phyloP scores from a whole-genome alignment of 2,113 vertebrate genomes.

The Lanius ludovicianus region DNA sequence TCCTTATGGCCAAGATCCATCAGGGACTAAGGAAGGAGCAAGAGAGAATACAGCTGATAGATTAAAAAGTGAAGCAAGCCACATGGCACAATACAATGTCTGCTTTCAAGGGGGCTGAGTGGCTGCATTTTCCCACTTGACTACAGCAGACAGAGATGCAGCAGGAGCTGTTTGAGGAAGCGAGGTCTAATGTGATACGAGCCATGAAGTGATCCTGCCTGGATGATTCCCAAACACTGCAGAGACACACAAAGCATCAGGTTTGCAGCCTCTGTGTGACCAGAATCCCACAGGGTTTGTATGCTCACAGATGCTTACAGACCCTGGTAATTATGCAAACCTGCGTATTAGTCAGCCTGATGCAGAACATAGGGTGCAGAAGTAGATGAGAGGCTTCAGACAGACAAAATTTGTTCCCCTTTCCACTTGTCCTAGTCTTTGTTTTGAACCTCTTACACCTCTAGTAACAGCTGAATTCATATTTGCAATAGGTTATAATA shows the following conservation, averaged over 20 bases:
- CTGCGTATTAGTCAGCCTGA: not conserved
- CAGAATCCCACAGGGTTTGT: not conserved
- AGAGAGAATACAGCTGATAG: not conserved
- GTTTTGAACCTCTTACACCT: not conserved
- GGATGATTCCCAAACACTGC: not conserved
- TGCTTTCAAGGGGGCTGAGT: not conserved
- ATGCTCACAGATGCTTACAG: not conserved
- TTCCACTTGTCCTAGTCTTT: not conserved
- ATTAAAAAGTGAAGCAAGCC: not conserved
- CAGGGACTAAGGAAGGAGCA: not conserved
- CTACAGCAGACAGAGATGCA: not conserved
- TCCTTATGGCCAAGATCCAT: not conserved
- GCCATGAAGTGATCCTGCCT: not conserved
- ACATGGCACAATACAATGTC: not conserved
- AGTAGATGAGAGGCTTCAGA: not conserved
- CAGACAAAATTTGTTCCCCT: not conserved
- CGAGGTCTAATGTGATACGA: fast-evolving
- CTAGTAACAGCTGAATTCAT: not conserved
- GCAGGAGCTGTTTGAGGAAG: not conserved
- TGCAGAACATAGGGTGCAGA: not conserved
- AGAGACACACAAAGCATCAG: not conserved
- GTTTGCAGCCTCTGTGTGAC: not conserved
- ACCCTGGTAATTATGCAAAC: not conserved
- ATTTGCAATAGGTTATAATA: not conserved
- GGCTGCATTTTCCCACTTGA: not conserved